A percentile compares a stretch with the other conserved stretches of the same genome.
Conservation (phyloP, 2,113 vertebrate species). For the Tylochromis polylepis region DNA sequence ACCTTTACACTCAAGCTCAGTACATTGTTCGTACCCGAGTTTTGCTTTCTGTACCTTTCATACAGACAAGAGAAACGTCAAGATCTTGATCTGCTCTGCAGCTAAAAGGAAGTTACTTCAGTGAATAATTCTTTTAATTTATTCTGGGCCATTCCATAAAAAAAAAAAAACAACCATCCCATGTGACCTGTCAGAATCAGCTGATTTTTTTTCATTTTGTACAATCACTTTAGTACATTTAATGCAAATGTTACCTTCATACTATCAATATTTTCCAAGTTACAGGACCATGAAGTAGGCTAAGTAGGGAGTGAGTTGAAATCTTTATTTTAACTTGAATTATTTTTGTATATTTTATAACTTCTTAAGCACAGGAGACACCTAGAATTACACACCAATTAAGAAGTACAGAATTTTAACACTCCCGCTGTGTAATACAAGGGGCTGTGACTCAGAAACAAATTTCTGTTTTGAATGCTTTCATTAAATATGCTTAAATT, state of each 20-base stretch:
- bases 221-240: background rate
- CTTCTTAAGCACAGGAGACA: background rate
- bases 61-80: background rate
- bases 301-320: background rate
- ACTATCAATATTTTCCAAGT: background rate
- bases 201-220: background rate
- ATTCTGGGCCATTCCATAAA: background rate
- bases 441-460: background rate
- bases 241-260: background rate
- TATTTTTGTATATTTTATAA: background rate
- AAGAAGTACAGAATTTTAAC: background rate
- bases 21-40: background rate
- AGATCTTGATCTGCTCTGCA: background rate
- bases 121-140: background rate
- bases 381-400: background rate
- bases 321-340: background rate
- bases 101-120: background rate
- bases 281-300: background rate
- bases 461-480: background rate
- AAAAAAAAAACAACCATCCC: background rate
- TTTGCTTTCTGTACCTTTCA: background rate
- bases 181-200: background rate
- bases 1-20: background rate
- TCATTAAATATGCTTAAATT: background rate
- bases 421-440: background rate